These are phyloP conservation scores for Sialis lutaria DNA, from an alignment of 2,888 invertebrate genomes.

Conservation along the genomic window DNA sequence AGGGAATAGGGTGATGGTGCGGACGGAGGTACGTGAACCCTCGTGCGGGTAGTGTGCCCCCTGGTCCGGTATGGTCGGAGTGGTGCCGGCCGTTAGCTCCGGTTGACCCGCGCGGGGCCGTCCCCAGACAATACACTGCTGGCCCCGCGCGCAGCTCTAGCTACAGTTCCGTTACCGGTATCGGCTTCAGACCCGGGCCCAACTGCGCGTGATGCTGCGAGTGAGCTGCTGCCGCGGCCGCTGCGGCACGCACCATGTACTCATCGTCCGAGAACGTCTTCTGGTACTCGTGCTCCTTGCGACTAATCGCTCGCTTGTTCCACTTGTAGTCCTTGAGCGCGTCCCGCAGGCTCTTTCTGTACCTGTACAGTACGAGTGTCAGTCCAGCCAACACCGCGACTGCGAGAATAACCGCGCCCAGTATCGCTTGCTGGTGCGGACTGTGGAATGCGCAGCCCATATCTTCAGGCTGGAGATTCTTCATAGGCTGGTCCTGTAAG, in stretches of 20 bases:
- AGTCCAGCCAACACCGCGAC: conserved; percentile 54
- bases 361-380: conserved; percentile 58
- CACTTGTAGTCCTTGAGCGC: conserved; percentile 68
- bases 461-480: conserved; percentile 52
- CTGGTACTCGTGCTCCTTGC: conserved; percentile 77
- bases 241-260: conserved; percentile 51
- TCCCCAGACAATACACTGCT: conserved; percentile 55
- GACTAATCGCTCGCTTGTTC: conserved; percentile 51
- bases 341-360: conserved; percentile 63
- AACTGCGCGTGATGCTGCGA: conserved; percentile 29
- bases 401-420: conserved; percentile 56
- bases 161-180: conserved; percentile 88
- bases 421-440: conserved; percentile 60
- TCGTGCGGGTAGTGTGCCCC: conserved; percentile 49
- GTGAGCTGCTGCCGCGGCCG: conserved; percentile 30
- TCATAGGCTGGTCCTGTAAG: conserved; percentile 49
- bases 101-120: conserved; percentile 3
- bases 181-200: conserved; percentile 36
- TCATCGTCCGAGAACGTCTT: conserved; percentile 82
- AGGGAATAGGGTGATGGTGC: conserved; percentile 1
- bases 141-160: conserved; percentile 88
- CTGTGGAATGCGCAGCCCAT: conserved; percentile 69
- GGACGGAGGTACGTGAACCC: conserved; percentile 44
- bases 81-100: conserved; percentile 22
- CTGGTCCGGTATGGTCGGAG: conserved; percentile 26